Conservation (phyloP, 2,113 vertebrate species). For the Calyptommatus sinebrachiatus region DNA sequence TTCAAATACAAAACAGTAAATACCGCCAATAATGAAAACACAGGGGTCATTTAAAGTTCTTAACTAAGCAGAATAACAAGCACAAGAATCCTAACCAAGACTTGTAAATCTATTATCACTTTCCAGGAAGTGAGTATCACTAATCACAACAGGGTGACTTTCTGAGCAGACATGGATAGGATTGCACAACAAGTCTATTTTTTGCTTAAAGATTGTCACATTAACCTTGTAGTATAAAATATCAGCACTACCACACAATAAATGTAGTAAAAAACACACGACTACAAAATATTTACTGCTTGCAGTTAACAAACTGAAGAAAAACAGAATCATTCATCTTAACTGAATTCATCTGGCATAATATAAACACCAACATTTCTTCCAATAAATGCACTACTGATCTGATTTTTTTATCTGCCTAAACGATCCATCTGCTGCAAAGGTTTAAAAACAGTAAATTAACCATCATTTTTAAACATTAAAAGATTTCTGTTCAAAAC, state of each 20-base stretch:
- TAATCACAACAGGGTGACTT: neutral
- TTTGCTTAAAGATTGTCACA: neutral
- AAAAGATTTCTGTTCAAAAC: too few relatives aligned
- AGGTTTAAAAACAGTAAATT: neutral
- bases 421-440: neutral
- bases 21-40: neutral
- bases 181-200: slow-evolving; percentile 1
- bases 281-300: neutral
- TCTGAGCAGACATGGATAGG: neutral
- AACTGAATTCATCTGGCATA: neutral
- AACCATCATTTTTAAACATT: neutral
- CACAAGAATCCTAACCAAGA: neutral
- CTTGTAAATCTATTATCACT: too few relatives aligned
- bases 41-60: neutral
- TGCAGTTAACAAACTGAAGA: neutral
- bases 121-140: neutral
- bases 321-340: neutral
- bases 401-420: neutral
- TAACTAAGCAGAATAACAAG: neutral
- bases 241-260: neutral
- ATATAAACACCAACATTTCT: neutral
- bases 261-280: neutral
- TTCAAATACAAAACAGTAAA: neutral
- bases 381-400: neutral
- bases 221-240: neutral